Conservation (phyloP, 2,113 vertebrate species). For the Oriolus oriolus region DNA sequence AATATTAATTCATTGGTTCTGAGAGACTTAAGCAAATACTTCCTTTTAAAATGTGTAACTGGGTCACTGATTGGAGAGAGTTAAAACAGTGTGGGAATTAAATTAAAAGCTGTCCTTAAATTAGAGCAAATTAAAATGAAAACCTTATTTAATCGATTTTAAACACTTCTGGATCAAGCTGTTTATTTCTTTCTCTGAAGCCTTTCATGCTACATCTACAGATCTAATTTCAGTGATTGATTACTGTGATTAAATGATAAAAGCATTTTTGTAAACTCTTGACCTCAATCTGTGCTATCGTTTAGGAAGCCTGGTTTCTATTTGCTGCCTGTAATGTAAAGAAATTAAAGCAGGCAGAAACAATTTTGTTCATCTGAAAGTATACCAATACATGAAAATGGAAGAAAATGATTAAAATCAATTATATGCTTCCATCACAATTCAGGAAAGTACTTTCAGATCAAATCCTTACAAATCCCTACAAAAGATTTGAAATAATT, state of each 20-base stretch:
- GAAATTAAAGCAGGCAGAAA: conserved; percentile 16
- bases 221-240: conserved; percentile 64
- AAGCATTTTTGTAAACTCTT: conserved; percentile 31
- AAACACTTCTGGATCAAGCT: conserved; percentile 49
- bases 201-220: conserved; percentile 42
- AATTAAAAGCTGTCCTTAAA: conserved; percentile 23
- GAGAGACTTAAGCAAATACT: not conserved
- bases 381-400: not conserved
- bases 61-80: not conserved
- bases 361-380: not conserved
- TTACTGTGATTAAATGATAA: conserved; percentile 66
- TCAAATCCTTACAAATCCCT: not conserved
- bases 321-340: conserved; percentile 4
- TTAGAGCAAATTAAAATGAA: conserved; percentile 36
- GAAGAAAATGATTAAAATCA: not conserved
- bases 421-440: not conserved
- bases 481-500: not conserved
- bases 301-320: not conserved
- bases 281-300: not conserved
- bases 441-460: not conserved
- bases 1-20: not conserved
- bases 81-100: conserved; percentile 18
- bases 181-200: conserved; percentile 54
- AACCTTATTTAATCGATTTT: conserved; percentile 49
- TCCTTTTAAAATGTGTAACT: not conserved